Evolutionary conservation across 2,888 invertebrate genomes (phyloP).

Genomic region (Globia sparganii): DNA sequence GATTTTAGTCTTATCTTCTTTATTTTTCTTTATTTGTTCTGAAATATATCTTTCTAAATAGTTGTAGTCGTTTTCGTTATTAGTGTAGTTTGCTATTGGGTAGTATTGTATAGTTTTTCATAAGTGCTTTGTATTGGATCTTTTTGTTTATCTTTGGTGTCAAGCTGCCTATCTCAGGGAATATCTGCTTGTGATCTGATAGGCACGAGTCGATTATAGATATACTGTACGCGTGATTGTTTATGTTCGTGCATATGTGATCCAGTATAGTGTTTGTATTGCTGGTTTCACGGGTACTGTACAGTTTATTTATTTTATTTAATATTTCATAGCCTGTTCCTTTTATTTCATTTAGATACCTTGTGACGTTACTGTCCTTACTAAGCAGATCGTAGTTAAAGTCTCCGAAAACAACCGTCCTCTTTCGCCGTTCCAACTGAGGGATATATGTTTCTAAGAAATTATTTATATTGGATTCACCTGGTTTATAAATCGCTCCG

Average conservation of each 20-base stretch:
- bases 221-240: neutral
- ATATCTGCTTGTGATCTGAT: neutral
- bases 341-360: neutral
- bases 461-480: neutral
- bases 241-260: neutral
- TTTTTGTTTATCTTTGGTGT: neutral
- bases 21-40: neutral
- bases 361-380: neutral
- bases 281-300: neutral
- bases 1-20: neutral
- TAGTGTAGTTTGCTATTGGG: neutral
- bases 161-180: neutral
- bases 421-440: neutral
- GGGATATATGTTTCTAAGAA: neutral
- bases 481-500: neutral
- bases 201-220: neutral
- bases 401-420: neutral
- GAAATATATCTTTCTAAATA: neutral
- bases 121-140: slow-evolving; percentile 1
- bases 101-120: neutral
- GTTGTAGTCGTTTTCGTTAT: neutral
- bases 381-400: neutral
- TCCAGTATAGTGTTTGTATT: neutral
- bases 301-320: neutral
- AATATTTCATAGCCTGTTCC: neutral